Base-by-base conservation (phyloP, 1,140 invertebrate genomes). In the Drosophila bifasciata region DNA sequence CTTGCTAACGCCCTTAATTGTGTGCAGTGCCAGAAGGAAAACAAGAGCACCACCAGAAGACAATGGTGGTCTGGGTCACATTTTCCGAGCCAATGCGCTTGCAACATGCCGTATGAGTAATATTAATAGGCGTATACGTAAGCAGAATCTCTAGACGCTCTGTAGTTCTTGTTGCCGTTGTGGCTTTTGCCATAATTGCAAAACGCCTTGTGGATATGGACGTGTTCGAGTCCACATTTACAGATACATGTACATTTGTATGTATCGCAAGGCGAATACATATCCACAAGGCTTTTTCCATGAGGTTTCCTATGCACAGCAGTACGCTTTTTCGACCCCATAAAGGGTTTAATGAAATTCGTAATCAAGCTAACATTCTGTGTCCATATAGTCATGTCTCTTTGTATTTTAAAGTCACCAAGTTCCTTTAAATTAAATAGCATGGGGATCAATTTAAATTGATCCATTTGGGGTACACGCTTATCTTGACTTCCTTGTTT, bases 41-140 rank as follows among this genome's bases (percentile, higher is more conserved):
- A 69, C 66, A 68, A 25, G 17, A 23, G 15, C 28, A 44, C 11
- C 25, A 13, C 11, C 25, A 13, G 25, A 43, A 39, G 28, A 68
- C 64, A 68, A 68, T 68, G 56, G 46, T 32, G 68, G 46, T 45
- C 46, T 76, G 52, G 80, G 72, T 56, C 72, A 79, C 67, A 85
- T 76, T 85, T 85, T 76, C 60, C 60, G 28, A 52, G 52, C 56
- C 52, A 66, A 72, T 84, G 72, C 56, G 57, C 28, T 51, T 61
- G 67, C 80, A 64, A 84, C 67, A 58, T 52, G 57, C 76, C 68
- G 76, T 60, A 79, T 85, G 60, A 59, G 81, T 80, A 80, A 85
- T 85, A 85, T 79, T 85, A 85, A 85, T 80, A 66, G 80, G 59
- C 68, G 71, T 62, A 62, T 72, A 60, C 80, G 49, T 76, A 66